Conservation (phyloP, 2,888 invertebrate species). For the Perizoma flavofasciatum region DNA sequence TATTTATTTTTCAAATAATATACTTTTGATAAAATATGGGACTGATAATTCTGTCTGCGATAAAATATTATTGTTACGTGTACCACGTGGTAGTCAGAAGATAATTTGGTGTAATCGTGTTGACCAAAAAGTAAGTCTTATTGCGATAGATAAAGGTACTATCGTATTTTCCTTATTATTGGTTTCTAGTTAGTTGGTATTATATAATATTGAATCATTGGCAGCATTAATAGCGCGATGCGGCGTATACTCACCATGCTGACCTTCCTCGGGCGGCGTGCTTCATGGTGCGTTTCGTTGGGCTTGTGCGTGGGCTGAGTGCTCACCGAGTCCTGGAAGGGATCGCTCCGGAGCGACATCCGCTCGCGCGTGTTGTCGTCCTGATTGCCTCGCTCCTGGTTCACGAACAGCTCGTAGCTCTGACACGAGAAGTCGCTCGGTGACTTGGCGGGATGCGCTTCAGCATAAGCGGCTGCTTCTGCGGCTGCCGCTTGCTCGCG, state of each 20-base stretch:
- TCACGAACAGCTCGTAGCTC: slow-evolving; percentile 96
- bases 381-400: slow-evolving; percentile 93
- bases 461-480: slow-evolving; percentile 85
- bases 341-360: slow-evolving; percentile 95
- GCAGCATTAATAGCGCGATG: slow-evolving; percentile 51
- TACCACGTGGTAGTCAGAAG: too few relatives aligned
- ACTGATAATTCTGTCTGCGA: too few relatives aligned
- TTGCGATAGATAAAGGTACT: too few relatives aligned
- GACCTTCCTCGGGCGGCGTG: slow-evolving; percentile 91
- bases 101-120: too few relatives aligned
- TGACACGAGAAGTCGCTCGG: slow-evolving; percentile 96
- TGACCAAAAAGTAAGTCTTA: too few relatives aligned
- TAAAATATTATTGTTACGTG: too few relatives aligned
- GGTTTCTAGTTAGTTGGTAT: too few relatives aligned
- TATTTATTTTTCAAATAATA: too few relatives aligned
- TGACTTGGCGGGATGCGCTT: slow-evolving; percentile 90
- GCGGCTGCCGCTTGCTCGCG: slow-evolving; percentile 86
- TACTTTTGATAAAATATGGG: too few relatives aligned
- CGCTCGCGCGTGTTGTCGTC: slow-evolving; percentile 96
- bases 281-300: slow-evolving; percentile 80
- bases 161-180: too few relatives aligned
- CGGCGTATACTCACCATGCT: slow-evolving; percentile 91
- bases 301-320: slow-evolving; percentile 87
- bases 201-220: slow-evolving; percentile 58
- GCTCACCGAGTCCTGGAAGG: slow-evolving; percentile 94